Base-by-base conservation (phyloP, 2,888 invertebrate genomes). In the Lepetodrilus schrolli region DNA sequence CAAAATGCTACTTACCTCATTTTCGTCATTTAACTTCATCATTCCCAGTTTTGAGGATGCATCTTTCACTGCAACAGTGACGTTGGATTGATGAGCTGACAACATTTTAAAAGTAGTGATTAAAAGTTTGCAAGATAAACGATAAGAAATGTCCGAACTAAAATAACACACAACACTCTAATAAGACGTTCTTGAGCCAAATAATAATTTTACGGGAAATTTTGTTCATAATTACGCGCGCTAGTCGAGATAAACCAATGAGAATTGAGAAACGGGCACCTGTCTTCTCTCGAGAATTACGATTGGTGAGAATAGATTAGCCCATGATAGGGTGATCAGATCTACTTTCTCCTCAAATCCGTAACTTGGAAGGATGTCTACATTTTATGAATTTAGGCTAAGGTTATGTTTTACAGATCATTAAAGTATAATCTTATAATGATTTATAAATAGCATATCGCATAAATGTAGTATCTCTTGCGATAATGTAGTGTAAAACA, bases 11-110 rank as follows among this genome's bases (percentile, higher is more conserved):
- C 49, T 48, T 30, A 58, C 58, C 83, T 86, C 69, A 73, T 88
- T 88, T 82, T 87, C 87, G 74, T 86, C 87, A 26, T 80, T 80
- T 30, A 86, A 78, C 48, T 82, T 84, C 38, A 79, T 26, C 66
- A 83, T 83, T 43, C 79, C 77, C 21, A 83, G 49, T 38, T 80
- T 77, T 66, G 77, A 70, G 47, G 80, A 72, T 38, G 78, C 78
- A 76, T 82, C 76, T 70, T 74, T 73, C 76, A 70, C 69, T 74
- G 73, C 20, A 4, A 68, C 21, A 21, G 74, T 74, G 23, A 71
- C 47, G 20, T 50, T 74, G 65, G 71, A 72, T 66, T 30, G 49
- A 38, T 43, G 23, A 47, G 47, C 21, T n/a, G 68, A 43, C 26
- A 43, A 47, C 72, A 49, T 65, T 23, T 17, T 49, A 49, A 58